Percentiles rank a stretch among this genome's conserved stretches.
Evolutionary conservation across 2,888 invertebrate genomes (phyloP).

Genomic region (Synergus laeviventris): DNA sequence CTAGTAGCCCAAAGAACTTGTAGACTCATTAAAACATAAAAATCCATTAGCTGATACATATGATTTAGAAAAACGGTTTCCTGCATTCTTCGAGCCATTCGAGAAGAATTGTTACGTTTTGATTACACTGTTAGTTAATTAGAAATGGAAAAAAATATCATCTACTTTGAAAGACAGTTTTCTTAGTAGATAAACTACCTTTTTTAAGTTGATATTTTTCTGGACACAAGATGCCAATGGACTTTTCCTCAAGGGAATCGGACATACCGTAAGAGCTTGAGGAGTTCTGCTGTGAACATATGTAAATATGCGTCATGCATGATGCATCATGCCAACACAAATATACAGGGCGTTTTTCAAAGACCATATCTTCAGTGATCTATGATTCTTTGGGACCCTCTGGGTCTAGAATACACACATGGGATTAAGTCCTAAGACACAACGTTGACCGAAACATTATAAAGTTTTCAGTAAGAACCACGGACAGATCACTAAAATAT

Average conservation of each 20-base stretch:
- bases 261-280: constrained; percentile 6
- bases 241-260: not conserved
- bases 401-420: constrained; percentile 2
- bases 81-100: not conserved
- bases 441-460: not conserved
- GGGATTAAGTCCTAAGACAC: not conserved
- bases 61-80: not conserved
- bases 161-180: not conserved
- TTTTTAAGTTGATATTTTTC: not conserved
- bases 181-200: not conserved
- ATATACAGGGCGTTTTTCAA: constrained; percentile 30
- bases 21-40: not conserved
- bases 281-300: constrained; percentile 1
- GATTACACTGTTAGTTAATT: too few relatives aligned
- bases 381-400: constrained; percentile 22
- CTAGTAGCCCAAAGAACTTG: not conserved
- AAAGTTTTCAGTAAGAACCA: not conserved
- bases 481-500: not conserved
- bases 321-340: constrained; percentile 30
- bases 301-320: constrained; percentile 34
- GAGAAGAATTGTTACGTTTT: too few relatives aligned
- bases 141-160: too few relatives aligned
- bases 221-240: constrained; percentile 7
- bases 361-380: constrained; percentile 20
- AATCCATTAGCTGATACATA: not conserved